Base-by-base conservation (phyloP, 2,113 vertebrate genomes). In the Noctilio leporinus region DNA sequence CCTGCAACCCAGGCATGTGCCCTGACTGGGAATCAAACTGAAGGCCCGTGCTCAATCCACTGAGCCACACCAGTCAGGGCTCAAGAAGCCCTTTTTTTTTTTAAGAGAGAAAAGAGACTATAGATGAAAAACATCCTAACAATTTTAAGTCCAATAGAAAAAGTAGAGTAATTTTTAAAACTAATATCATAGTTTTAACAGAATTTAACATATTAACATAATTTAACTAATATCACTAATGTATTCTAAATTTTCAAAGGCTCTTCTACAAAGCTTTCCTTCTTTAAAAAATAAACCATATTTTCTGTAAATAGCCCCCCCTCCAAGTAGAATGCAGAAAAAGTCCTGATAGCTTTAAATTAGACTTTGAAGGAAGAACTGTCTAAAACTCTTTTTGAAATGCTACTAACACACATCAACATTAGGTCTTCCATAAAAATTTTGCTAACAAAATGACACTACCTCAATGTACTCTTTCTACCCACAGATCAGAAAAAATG, bases 401-500 rank as follows among this genome's bases (percentile, higher is more conserved):
- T 80, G 40, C 64, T 75, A 75, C 40, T 57, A 78, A 75, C 6
- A 59, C 15, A 81, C 4, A 69, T 88, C 70, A 55, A 93, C 9
- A 28, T 93, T 83, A 83, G 14, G 10, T 47, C 67, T 59, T 82
- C 64, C 55, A 92, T 20, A 86, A 94, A 95, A 93, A 83, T 16
- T 4, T 72, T 51, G 43, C 92, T 45, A 47, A 80, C 69, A 95
- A 93, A 95, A 89, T 38, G 40, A 72, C 11, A 70, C 57, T 45
- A 67, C 20, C n/a, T 91, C 77, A 89, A 51, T 91, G 70, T 83
- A 93, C 28, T 95, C 47, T 91, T 93, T 95, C 55, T 85, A 73
- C n/a, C 55, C 22, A 69, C 75, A 97, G 91, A 62, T 93, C 82
- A 94, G 88, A 95, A 97, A 95, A 97, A 67, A 59, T 83, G 72